These are phyloP conservation scores for Ichneumon xanthorius DNA, from an alignment of 2,888 invertebrate genomes.

Conservation along the genomic window DNA sequence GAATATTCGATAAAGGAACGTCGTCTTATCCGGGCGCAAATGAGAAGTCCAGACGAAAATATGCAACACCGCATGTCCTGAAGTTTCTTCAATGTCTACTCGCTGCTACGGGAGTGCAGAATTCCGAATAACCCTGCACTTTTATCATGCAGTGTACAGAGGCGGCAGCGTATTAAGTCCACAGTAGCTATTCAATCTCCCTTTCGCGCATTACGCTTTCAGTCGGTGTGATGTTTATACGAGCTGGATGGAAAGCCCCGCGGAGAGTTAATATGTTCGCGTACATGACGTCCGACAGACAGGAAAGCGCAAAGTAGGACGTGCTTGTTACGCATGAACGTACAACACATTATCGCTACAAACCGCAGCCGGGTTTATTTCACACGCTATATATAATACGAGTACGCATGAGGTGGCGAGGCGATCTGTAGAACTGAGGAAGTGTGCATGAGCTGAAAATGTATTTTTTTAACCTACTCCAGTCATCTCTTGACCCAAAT, in stretches of 20 bases:
- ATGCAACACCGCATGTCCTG: background rate
- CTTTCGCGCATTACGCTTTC: constrained; percentile 60
- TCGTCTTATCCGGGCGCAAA: background rate
- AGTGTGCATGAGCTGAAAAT: background rate
- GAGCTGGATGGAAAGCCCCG: constrained; percentile 33
- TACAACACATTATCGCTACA: constrained; percentile 61
- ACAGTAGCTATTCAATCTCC: constrained; percentile 57
- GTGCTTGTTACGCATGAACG: constrained; percentile 66
- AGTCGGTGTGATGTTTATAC: constrained; percentile 49
- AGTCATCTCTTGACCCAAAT: background rate
- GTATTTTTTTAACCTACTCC: background rate
- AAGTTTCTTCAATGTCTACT: constrained; percentile 26
- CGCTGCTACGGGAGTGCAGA: background rate
- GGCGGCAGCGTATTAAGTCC: constrained; percentile 18
- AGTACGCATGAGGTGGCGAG: constrained; percentile 7
- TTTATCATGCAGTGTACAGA: constrained; percentile 19
- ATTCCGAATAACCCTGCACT: constrained; percentile 7
- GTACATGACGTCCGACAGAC: constrained; percentile 16
- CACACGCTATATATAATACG: constrained; percentile 25
- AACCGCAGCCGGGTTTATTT: constrained; percentile 50
- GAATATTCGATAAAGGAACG: background rate
- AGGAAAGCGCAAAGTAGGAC: constrained; percentile 56
- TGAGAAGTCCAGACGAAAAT: background rate
- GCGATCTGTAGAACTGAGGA: background rate
- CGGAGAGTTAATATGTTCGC: constrained; percentile 39